phyloP scores from a whole-genome alignment of 2,888 invertebrate species.

The Acanthosepion esculentum region DNA sequence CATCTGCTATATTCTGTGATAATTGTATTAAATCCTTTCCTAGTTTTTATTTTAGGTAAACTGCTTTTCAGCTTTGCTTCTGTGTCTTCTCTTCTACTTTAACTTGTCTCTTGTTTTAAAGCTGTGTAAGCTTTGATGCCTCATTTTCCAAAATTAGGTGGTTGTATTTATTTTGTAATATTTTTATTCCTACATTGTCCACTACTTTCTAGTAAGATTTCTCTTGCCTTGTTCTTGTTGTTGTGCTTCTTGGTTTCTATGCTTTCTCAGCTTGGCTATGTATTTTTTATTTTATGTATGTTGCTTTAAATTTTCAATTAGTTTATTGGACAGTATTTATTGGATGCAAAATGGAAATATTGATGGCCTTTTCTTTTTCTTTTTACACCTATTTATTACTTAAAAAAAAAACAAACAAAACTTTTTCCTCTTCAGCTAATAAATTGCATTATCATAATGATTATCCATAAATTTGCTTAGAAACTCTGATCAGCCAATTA shows the following conservation, averaged over 20 bases:
- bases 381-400: too few species aligned
- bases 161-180: neutral
- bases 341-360: too few species aligned
- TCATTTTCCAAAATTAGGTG: neutral
- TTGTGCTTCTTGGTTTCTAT: neutral
- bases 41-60: too few species aligned
- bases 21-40: neutral
- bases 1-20: neutral
- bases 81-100: neutral
- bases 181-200: neutral
- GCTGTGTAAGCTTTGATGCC: neutral
- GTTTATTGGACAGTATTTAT: too few species aligned
- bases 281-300: neutral
- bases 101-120: neutral
- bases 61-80: too few species aligned
- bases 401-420: too few species aligned
- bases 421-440: too few species aligned
- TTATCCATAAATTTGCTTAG: too few species aligned
- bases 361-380: too few species aligned
- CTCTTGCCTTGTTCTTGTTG: neutral
- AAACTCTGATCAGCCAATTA: too few species aligned
- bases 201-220: neutral
- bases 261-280: neutral
- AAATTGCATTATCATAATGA: too few species aligned
- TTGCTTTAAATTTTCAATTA: too few species aligned